Conservation (phyloP, 1,140 invertebrate species). For the Cyrtorhinus lividipennis region DNA sequence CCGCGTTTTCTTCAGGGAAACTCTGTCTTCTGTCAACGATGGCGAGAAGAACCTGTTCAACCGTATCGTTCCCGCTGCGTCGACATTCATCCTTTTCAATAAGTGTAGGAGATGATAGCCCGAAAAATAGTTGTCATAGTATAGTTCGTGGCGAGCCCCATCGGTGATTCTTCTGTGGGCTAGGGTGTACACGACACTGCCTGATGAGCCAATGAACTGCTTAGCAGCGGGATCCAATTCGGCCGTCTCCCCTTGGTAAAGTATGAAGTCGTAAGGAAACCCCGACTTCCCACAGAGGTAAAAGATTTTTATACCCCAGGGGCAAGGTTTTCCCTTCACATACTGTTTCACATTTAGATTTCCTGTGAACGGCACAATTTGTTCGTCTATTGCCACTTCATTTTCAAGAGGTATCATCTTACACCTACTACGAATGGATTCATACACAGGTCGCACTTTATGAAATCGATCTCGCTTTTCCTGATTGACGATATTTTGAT, state of each 20-base stretch:
- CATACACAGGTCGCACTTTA: not conserved
- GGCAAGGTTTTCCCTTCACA: conserved; percentile 18
- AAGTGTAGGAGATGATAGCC: conserved; percentile 29
- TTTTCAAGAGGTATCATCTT: conserved; percentile 16
- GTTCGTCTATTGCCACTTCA: conserved; percentile 23
- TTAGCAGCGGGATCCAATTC: conserved; percentile 12
- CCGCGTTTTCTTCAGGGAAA: conserved; percentile 26
- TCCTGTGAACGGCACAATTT: conserved; percentile 28
- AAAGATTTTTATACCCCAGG: conserved; percentile 24
- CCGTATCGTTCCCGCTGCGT: conserved; percentile 29
- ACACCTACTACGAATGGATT: conserved; percentile 2
- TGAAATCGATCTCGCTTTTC: not conserved
- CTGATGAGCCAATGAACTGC: conserved; percentile 16
- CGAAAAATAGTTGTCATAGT: conserved; percentile 27
- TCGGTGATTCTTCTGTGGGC: not conserved
- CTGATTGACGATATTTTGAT: not conserved
- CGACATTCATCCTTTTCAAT: conserved; percentile 28
- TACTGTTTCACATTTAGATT: conserved; percentile 23
- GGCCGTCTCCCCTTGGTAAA: conserved; percentile 25
- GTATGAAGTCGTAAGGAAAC: conserved; percentile 25
- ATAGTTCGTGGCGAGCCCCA: conserved; percentile 17
- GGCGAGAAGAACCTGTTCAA: conserved; percentile 28
- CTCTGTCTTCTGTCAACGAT: conserved; percentile 29
- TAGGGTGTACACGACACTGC: conserved; percentile 10
- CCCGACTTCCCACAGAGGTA: conserved; percentile 24